phyloP scores from a whole-genome alignment of 1,140 invertebrate genomes.

The Araneus ventricosus region DNA sequence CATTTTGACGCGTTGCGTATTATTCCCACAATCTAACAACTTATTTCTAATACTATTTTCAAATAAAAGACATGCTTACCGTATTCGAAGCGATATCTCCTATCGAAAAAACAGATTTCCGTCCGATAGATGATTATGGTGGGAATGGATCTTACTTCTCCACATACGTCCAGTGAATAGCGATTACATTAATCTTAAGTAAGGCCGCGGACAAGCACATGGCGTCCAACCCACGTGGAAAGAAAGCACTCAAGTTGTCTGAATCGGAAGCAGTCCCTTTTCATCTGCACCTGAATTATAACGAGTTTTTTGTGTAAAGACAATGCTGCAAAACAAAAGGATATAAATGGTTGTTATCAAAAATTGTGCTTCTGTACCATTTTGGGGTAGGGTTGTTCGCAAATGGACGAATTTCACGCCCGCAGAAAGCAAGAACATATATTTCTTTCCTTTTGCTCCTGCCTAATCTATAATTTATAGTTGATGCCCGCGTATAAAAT shows the following conservation, averaged over 20 bases:
- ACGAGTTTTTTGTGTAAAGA: not conserved
- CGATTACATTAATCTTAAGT: not conserved
- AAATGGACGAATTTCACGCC: not conserved
- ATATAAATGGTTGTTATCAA: constrained; percentile 14
- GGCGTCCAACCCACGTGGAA: not conserved
- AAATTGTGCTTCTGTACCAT: not conserved
- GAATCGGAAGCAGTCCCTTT: not conserved
- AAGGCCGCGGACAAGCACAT: not conserved
- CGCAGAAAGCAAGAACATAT: not conserved
- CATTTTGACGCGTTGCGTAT: too few relatives aligned
- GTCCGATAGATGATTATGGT: not conserved
- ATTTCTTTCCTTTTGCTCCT: not conserved
- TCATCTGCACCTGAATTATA: not conserved
- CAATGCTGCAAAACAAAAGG: not conserved
- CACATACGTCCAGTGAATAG: not conserved
- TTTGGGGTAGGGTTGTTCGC: not conserved
- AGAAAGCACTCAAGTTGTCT: not conserved
- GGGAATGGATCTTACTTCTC: not conserved
- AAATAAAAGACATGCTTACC: too few relatives aligned
- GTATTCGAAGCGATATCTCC: too few relatives aligned
- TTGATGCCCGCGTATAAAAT: not conserved
- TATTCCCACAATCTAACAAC: too few relatives aligned
- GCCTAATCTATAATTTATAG: constrained; percentile 22
- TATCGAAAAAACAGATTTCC: not conserved
- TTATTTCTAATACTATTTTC: too few relatives aligned